Percentiles rank a stretch among this genome's conserved stretches.
phyloP scores from a whole-genome alignment of 2,888 invertebrate species.

The Melieria picta region DNA sequence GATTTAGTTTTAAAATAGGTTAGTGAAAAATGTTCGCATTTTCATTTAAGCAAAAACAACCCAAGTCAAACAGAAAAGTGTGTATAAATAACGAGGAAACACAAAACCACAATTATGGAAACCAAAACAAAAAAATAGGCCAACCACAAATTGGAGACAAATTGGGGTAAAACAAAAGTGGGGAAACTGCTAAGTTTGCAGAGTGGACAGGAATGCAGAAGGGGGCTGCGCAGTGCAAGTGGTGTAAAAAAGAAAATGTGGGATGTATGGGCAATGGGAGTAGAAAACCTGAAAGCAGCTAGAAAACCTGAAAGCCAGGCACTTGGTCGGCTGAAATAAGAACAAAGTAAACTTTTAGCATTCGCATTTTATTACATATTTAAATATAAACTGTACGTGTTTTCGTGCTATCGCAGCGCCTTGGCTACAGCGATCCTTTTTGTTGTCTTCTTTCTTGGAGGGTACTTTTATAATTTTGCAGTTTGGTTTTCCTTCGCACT shows the following conservation, averaged over 20 bases:
- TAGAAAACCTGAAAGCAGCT: not conserved
- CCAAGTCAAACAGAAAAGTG: slow-evolving; percentile 14
- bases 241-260: not conserved
- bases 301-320: not conserved
- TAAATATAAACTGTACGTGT: no score
- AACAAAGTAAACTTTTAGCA: not conserved
- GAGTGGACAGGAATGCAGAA: not conserved
- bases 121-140: slow-evolving; percentile 10
- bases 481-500: no score
- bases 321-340: not conserved
- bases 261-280: not conserved
- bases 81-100: not conserved
- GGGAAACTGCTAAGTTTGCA: not conserved
- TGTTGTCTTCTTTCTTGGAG: no score
- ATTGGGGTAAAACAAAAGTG: slow-evolving; percentile 16
- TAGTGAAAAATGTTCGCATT: slow-evolving; percentile 54
- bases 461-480: no score
- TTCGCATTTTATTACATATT: no score
- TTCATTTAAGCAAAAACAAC: not conserved
- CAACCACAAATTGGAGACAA: slow-evolving; percentile 5
- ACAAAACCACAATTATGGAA: not conserved
- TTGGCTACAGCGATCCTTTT: no score
- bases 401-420: no score
- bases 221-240: not conserved
- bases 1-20: slow-evolving; percentile 65